Percentiles rank a stretch among this genome's conserved stretches.
phyloP scores from a whole-genome alignment of 2,113 vertebrate species.

The Corythornis vintsioides region DNA sequence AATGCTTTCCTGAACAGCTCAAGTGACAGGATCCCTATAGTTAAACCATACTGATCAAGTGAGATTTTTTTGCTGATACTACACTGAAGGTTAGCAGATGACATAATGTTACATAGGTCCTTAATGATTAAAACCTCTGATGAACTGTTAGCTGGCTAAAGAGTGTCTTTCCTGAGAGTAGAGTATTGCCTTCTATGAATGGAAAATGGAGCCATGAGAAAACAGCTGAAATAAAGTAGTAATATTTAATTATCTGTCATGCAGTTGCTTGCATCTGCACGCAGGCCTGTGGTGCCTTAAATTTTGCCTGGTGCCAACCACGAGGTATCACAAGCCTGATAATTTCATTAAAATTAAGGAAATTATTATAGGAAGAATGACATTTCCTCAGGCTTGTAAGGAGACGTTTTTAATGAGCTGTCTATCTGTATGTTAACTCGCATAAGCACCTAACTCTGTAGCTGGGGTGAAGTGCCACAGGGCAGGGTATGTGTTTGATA shows the following conservation, averaged over 20 bases:
- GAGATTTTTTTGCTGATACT: neutral
- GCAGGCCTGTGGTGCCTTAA: neutral
- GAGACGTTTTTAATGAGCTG: neutral
- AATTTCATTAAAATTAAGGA: neutral
- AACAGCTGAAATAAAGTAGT: neutral
- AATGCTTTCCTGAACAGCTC: neutral
- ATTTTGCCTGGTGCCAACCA: neutral
- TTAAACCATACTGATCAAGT: neutral
- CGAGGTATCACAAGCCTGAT: rapidly evolving
- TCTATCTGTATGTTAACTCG: neutral
- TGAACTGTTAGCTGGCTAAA: neutral
- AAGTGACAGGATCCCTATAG: neutral
- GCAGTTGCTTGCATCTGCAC: neutral
- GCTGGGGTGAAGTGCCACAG: neutral
- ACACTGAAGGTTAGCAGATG: neutral
- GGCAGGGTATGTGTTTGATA: neutral
- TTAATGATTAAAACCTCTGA: neutral
- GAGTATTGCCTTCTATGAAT: neutral
- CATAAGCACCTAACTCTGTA: neutral
- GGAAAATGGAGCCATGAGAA: neutral
- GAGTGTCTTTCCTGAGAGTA: neutral
- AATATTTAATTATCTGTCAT: neutral
- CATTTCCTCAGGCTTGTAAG: neutral
- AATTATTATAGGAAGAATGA: neutral
- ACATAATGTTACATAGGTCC: neutral